These are phyloP conservation scores for Lasioglossum oenotherae DNA, from an alignment of 2,888 invertebrate species.

Conservation along the genomic window DNA sequence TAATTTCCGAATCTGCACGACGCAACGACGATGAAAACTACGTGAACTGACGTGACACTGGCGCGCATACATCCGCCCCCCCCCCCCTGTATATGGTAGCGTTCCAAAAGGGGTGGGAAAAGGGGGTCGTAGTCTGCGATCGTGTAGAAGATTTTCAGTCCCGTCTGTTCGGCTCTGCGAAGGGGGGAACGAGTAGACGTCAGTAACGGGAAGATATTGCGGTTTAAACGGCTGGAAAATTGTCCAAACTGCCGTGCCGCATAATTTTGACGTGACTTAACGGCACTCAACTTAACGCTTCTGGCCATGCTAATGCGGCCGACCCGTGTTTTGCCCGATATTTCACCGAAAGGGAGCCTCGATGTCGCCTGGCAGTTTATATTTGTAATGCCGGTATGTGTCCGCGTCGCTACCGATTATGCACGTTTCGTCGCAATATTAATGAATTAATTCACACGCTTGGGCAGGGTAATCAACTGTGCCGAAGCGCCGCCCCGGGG, in stretches of 20 bases:
- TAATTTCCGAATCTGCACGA: slow-evolving; percentile 80
- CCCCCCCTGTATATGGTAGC: background rate
- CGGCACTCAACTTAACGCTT: slow-evolving; percentile 65
- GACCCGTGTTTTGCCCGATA: slow-evolving; percentile 42
- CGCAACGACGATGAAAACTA: slow-evolving; percentile 68
- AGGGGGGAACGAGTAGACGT: slow-evolving; percentile 33
- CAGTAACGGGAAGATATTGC: slow-evolving; percentile 74
- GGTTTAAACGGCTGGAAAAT: slow-evolving; percentile 81
- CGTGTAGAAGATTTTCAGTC: slow-evolving; percentile 44
- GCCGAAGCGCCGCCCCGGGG: slow-evolving; percentile 17
- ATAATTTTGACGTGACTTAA: slow-evolving; percentile 76
- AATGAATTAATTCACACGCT: slow-evolving; percentile 47
- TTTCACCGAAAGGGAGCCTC: slow-evolving; percentile 5
- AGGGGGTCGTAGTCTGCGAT: slow-evolving; percentile 40
- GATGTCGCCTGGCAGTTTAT: slow-evolving; percentile 17
- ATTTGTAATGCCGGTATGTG: slow-evolving; percentile 13
- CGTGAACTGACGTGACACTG: slow-evolving; percentile 49
- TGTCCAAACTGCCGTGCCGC: slow-evolving; percentile 78
- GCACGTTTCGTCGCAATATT: slow-evolving; percentile 51
- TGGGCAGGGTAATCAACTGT: slow-evolving; percentile 31
- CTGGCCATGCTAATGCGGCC: slow-evolving; percentile 54
- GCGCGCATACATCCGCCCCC: slow-evolving; percentile 20
- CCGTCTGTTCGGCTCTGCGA: slow-evolving; percentile 25
- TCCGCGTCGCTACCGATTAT: slow-evolving; percentile 36
- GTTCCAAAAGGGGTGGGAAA: background rate